Evolutionary conservation across 2,888 invertebrate genomes (phyloP), one percentile per base, ranked within the genome.

Genomic region (Leptarthrus brevirostris): DNA sequence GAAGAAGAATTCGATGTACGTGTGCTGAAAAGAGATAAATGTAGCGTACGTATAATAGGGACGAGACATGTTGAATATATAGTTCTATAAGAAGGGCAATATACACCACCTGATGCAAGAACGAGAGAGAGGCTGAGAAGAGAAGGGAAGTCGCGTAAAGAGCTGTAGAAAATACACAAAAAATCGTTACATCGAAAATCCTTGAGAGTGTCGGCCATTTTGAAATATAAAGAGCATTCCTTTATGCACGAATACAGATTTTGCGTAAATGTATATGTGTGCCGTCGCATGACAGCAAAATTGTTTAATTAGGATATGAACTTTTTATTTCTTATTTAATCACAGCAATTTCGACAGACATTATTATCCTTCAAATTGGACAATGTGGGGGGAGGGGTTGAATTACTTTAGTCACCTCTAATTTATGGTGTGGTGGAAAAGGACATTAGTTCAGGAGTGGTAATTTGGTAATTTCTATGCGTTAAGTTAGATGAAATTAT

Each of bases 181-280:
- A 72, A 56, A 72, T 72, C 72, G 72, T 76, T 76, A 74, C 74
- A 74, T 73, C 44, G 70, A 76, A 76, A 73, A 76, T 76, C 76
- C 76, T 76, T 76, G 76, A 72, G 74, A 76, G 70, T 72, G 71
- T 72, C 76, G 44, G 76, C 76, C 76, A 76, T 76, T 76, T 76
- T 76, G 76, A 73, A 75, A 69, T 52, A 10, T 56, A 64, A 66
- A 52, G 69, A 56, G 44, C 22, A 47, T 56, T 74, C 44, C 14
- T 20, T 12, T 22, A 56, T 12, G 36, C 26, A 52, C 47, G 52
- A 52, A 69, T 69, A 30, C 24, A 30, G 30, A 30, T 30, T 30
- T 30, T 49, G 34, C 18, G 34, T 52, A 47, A 26, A 52, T 69
- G 52, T 24, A 18, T 5, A 20, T 49, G 30, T 52, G 2, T 40